Evolutionary conservation across 2,113 vertebrate species (phyloP), one percentile per base, ranked within the genome.

Genomic region (Austrofundulus limnaeus): DNA sequence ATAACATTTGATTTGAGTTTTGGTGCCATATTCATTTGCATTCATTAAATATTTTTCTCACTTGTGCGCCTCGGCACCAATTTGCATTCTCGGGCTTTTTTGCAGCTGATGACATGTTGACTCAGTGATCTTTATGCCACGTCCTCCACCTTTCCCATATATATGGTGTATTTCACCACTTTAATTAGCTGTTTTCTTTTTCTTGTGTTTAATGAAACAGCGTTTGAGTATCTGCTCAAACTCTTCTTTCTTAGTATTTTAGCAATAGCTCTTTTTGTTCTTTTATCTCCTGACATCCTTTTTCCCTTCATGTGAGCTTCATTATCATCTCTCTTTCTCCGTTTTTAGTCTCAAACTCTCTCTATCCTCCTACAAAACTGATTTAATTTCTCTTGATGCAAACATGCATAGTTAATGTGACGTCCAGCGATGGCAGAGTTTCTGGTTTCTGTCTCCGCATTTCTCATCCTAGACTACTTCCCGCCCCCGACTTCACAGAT

Each of bases 321-420:
- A 60, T 46, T 28, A 15, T 38, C 62, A 41, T 45, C 49, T 49
- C 9, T 2, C 50, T 5, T 6, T 43, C 57, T 61, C 38, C 39
- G 15, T 41, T 21, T 34, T 34, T 34, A 34, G 31, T 34, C 31
- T 34, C 8, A 10, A 7, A 34, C 59, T 59, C 45, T 56, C 41
- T 59, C 55, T 41, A 46, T 61, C 52, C 67, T 66, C 64, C 51
- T 58, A 76, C 56, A 53, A 49, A 50, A 66, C 46, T 47, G n/a
- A n/a, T 46, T 84, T 77, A 80, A 81, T 86, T 87, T 84, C 61
- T 80, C 68, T 65, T 75, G 60, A 78, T 69, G 72, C 74, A 69
- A 70, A 72, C 54, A 31, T 41, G 20, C 72, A 85, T 85, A 82
- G 83, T 85, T 81, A 87, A 84, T 78, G 51, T 73, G 55, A 74